Conservation (phyloP, 2,888 invertebrate species). For the Heteropelma amictum region DNA sequence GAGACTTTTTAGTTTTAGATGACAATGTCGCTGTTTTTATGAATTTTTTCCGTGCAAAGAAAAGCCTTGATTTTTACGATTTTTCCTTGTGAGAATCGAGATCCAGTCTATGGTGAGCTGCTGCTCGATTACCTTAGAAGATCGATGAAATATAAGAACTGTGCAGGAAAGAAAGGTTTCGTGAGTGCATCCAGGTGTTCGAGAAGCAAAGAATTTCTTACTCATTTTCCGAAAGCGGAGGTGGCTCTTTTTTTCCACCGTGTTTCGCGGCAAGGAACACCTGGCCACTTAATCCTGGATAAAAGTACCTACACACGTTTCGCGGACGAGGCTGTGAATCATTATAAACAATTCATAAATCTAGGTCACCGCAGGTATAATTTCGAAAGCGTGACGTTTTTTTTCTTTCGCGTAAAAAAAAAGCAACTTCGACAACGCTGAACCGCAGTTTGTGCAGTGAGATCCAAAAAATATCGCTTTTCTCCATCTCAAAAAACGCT, state of each 20-base stretch:
- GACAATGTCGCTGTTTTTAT: too few species aligned
- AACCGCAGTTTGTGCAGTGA: too few species aligned
- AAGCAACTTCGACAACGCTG: too few species aligned
- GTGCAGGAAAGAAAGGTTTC: constrained; percentile 8
- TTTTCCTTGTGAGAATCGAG: not conserved
- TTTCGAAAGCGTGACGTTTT: not conserved
- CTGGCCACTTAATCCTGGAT: constrained; percentile 44
- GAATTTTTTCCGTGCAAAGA: too few species aligned
- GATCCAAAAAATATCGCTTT: too few species aligned
- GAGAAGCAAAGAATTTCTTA: constrained; percentile 17
- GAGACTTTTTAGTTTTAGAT: too few species aligned
- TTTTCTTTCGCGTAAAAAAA: not conserved
- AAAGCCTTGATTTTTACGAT: not conserved
- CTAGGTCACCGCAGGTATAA: too few species aligned
- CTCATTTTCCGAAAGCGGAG: constrained; percentile 45
- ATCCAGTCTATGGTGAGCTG: not conserved
- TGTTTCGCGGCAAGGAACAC: constrained; percentile 42
- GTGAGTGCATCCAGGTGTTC: constrained; percentile 42
- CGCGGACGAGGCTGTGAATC: constrained; percentile 20
- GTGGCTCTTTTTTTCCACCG: constrained; percentile 21
- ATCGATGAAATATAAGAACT: constrained; percentile 7
- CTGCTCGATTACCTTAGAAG: not conserved
- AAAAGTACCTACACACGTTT: not conserved
- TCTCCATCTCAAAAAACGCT: too few species aligned
- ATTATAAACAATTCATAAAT: constrained; percentile 29